Base-by-base conservation (phyloP, 1,140 invertebrate genomes). In the Danaus plexippus region DNA sequence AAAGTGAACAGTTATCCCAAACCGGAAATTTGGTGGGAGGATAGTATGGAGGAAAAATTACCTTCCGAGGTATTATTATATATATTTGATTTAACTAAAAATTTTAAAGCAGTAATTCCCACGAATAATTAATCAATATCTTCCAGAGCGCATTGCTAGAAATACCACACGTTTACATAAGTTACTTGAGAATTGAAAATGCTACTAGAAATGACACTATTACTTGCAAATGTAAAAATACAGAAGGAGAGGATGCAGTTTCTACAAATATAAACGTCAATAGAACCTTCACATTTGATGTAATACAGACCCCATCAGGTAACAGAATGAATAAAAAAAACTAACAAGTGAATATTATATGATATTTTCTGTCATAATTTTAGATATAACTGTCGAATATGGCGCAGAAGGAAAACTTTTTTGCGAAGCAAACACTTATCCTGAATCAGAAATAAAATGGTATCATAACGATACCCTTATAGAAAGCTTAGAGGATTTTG, bases 361-460 rank as follows among this genome's bases (percentile, higher is more conserved):
- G 2, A 11, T 49, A 40, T n/a, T 43, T 7, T 41, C 7, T 22
- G 43, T 10, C 42, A 45, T 42, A 22, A 42, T 59, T 72, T 15
- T 61, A 85, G 81, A 80, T 59, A 54, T 52, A 18, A 73, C 69
- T 10, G 63, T 85, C 9, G 72, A 77, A 65, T 85, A 75, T 11
- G 76, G 69, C 0, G 61, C 15, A 7, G 62, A 76, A 53, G 77
- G 69, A 0, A 71, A 62, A 56, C 48, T 85, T 3, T 72, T 62
- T 52, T 85, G 79, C 50, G 57, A 82, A 67, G 74, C 75, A 0
- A 54, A 70, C 11, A 71, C 78, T 8, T 82, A 81, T 50, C 81
- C 81, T 1, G 73, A 77, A 54, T 73, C 73, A 8, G 64, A 66
- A 32, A 69, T 71, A 11, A 74, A 69, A 61, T 85, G 81, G 81